Base-by-base conservation (phyloP, 2,113 vertebrate genomes). In the Dryoscopus gambensis region DNA sequence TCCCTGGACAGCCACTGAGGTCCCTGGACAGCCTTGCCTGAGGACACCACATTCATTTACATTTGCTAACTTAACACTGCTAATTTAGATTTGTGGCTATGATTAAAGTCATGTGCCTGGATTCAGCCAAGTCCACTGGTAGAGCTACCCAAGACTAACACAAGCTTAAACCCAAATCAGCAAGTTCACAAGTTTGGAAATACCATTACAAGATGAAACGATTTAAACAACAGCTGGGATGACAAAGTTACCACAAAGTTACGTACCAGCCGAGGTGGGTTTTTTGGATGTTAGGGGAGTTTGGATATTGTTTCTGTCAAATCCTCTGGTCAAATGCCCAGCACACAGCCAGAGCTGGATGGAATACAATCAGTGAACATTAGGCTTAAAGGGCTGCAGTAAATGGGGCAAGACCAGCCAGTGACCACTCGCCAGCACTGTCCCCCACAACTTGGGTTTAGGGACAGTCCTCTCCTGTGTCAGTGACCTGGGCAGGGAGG, bases 341-440 rank as follows among this genome's bases (percentile, higher is more conserved):
- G n/a, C 64, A 23, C 9, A 4, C 1, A 1, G 10, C 6, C 11
- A 81, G 75, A 68, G 53, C 39, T 17, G 79, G 69, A 35, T 42
- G 40, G 35, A 35, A 11, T 0, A 1, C 2, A 1, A 57, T 4
- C 30, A 49, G 30, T 7, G 6, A 69, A n/a, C 4, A 7, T 11
- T 1, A 4, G 49, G 44, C 60, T 79, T 28, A 35, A 40, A 40
- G 60, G 13, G 37, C 21, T 62, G 64, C 19, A 62, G 47, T 2
- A 35, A n/a, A 73, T 7, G 42, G 64, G 64, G 16, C 57, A 50
- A 50, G 46, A 65, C 15, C 25, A 8, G 67, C n/a, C 31, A 20
- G 46, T 9, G 19, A 64, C 35, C 69, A 30, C 25, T 5, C 0
- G 2, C 42, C 30, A 69, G 49, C 31, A 12, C 33, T 46, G 60